Evolutionary conservation across 2,888 invertebrate genomes (phyloP), one percentile per base, ranked within the genome.

Genomic region (Morpho deidamia): DNA sequence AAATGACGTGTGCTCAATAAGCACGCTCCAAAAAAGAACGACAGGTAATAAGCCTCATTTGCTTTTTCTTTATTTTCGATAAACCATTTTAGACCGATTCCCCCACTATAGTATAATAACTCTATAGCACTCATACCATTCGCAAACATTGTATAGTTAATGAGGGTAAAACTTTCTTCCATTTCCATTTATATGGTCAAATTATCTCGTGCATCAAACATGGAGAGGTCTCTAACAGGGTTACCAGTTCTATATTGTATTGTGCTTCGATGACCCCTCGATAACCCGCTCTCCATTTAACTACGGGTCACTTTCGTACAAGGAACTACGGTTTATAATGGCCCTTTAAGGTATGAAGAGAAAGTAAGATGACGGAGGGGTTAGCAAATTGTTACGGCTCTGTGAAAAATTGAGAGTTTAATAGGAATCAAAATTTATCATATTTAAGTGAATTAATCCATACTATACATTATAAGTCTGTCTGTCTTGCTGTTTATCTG

Each of bases 251-350:
- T 54, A 64, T 61, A 65, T 65, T 57, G 67, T 67, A 66, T 64
- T 66, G 60, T 64, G 58, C 58, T 54, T 55, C 45, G 78, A 81
- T 81, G 78, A 71, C 75, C 72, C 64, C n/a, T 39, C 41, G 83
- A 81, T 83, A 81, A 78, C 83, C 83, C 70, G 57, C 67, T 73
- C 73, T 71, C 76, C 70, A 70, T 69, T 72, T 71, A 70, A 67
- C 70, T 65, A 68, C 59, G 68, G 83, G 78, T 80, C 82, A 78
- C 69, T 70, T 72, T 72, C 72, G 68, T 72, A 74, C 76, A 76
- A 74, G 76, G 73, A 69, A 70, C 72, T 69, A 59, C 64, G 71
- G 74, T 72, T 68, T 74, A 70, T 66, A 69, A 67, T 66, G 72
- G 69, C 72, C 79, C 67, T 65, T 76, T 70, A 81, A 67, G 80